Percentiles rank a stretch among this genome's conserved stretches.
These are phyloP conservation scores for Calameuta idolon DNA, from an alignment of 2,888 invertebrate species.

Conservation along the genomic window DNA sequence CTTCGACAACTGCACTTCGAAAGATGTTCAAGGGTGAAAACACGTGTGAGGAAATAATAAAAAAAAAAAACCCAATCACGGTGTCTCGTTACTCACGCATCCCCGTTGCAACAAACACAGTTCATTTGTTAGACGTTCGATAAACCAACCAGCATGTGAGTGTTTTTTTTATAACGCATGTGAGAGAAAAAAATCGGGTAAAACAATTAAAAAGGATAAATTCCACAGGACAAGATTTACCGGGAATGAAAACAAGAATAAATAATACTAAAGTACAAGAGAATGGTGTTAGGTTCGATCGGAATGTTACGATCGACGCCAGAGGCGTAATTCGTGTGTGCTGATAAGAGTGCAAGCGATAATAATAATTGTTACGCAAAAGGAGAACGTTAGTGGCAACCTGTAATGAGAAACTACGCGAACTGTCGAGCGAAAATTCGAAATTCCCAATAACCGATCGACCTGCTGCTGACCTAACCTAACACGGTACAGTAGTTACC, in stretches of 20 bases:
- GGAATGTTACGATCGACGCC: neutral
- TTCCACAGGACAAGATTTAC: neutral
- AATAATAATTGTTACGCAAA: neutral
- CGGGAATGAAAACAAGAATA: neutral
- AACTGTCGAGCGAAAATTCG: neutral
- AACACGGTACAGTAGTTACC: no score
- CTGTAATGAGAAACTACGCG: neutral
- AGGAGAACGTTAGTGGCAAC: neutral
- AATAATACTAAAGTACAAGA: neutral
- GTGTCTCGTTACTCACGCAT: slow-evolving; percentile 19
- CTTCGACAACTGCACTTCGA: neutral
- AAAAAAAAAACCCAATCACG: neutral
- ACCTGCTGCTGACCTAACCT: neutral
- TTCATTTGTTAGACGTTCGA: slow-evolving; percentile 36
- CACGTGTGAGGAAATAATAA: slow-evolving; percentile 14
- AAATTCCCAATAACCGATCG: neutral
- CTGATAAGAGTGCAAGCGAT: slow-evolving; percentile 1
- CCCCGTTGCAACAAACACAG: slow-evolving; percentile 61
- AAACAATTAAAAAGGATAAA: neutral
- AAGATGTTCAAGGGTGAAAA: neutral
- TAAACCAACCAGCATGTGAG: neutral
- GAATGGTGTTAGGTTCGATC: slow-evolving; percentile 26
- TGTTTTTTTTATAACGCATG: neutral
- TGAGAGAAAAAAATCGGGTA: neutral
- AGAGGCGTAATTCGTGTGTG: neutral